Evolutionary conservation across 2,113 vertebrate species (phyloP).

Genomic region (Miniopterus natalensis): DNA sequence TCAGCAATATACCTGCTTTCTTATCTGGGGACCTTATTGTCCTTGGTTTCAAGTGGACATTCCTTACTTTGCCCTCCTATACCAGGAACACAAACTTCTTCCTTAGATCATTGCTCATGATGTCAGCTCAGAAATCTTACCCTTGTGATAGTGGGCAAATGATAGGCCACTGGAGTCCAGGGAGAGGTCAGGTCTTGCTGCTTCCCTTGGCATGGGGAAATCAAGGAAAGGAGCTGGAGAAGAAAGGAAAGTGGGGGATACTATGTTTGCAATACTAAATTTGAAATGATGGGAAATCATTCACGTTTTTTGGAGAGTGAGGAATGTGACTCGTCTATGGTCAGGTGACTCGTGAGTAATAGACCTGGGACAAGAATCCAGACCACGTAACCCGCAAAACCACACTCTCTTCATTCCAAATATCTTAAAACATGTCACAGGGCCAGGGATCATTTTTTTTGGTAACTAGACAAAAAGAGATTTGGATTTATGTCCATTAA

Average conservation of each 20-base stretch:
- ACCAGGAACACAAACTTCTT: neutral
- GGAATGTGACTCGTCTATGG: neutral
- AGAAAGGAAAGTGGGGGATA: neutral
- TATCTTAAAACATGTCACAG: neutral
- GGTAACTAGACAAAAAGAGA: neutral
- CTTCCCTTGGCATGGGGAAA: slow-evolving; percentile 31
- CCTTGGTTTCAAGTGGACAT: slow-evolving; percentile 23
- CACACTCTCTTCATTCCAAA: neutral
- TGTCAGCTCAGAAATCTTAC: neutral
- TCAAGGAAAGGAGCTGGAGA: slow-evolving; percentile 1
- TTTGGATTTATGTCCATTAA: neutral
- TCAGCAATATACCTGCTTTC: neutral
- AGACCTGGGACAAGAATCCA: neutral
- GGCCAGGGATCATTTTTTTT: neutral
- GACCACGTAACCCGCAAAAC: neutral
- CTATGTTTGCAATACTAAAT: neutral
- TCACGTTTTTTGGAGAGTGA: neutral
- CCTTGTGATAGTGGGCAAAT: neutral
- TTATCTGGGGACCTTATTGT: neutral
- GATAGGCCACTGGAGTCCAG: neutral
- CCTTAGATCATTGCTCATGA: neutral
- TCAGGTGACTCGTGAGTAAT: neutral
- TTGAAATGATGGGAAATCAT: slow-evolving; percentile 7
- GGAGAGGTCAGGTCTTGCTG: neutral
- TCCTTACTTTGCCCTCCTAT: neutral